Evolutionary conservation across 2,797 vertebrate genomes (phyloP), one percentile per base, ranked within the genome.

Genomic region (Alfaro cultratus): DNA sequence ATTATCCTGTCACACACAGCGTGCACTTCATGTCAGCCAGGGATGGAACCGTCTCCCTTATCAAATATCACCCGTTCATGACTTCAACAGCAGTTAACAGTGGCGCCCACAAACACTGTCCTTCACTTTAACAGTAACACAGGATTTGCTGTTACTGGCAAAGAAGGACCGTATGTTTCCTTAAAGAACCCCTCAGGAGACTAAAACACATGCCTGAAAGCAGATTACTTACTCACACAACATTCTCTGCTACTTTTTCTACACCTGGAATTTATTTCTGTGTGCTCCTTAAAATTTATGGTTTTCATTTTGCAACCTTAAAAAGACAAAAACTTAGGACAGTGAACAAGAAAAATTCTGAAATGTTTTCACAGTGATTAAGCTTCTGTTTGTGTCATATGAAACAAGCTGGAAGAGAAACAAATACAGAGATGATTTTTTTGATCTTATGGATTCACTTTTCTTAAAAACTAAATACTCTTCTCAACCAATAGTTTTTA

Each of bases 31-130:
- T 11, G 23, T 70, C 57, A 82, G n/a, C 81, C 57, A 73, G 51
- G 67, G 76, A 78, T 43, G 47, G 16, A 31, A 84, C 18, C 51
- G 34, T 67, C 31, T 78, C 13, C 21, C 43, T 81, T 55, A 75
- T 78, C 74, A 78, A 60, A 71, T 64, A n/a, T 13, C 75, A 51
- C 71, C 46, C 83, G 75, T 85, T 55, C 34, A 64, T n/a, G 41
- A 79, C 47, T 76, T 71, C 70, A 77, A 67, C 74, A 68, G 34
- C 78, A 76, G 47, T 64, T 36, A 55, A 75, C 73, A 43, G 9
- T 15, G 2, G 2, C n/a, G 39, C 21, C 34, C 10, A 26, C 36
- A 26, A 73, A 76, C 47, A 55, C 23, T 13, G 13, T 62, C 36
- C 36, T 53, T 34, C 34, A 43, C 15, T 21, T 74, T 29, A 60